phyloP scores from a whole-genome alignment of 2,113 vertebrate species.

The Hemibagrus wyckioides region DNA sequence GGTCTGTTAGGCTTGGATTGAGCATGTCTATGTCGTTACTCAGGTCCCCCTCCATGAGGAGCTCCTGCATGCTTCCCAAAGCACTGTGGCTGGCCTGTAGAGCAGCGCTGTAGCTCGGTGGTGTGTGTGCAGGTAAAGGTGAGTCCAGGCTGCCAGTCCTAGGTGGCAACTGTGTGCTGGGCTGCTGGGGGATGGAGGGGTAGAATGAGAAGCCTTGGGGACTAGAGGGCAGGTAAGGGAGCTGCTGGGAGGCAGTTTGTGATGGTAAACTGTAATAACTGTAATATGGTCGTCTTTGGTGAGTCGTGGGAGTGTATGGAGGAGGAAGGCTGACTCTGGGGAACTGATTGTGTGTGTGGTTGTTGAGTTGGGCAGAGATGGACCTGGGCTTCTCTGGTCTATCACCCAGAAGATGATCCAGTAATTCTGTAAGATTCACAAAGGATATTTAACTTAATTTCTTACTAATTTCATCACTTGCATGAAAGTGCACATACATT shows the following conservation, averaged over 20 bases:
- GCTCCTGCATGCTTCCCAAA: slow-evolving; percentile 77
- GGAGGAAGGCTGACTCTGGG: slow-evolving; percentile 60
- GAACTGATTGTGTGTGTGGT: slow-evolving; percentile 62
- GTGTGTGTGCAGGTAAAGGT: slow-evolving; percentile 77
- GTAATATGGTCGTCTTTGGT: slow-evolving; percentile 22
- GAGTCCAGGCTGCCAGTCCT: slow-evolving; percentile 67
- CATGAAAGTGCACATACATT: neutral
- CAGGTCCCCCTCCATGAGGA: slow-evolving; percentile 82
- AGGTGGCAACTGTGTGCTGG: slow-evolving; percentile 64
- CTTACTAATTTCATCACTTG: neutral
- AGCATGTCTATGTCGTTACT: slow-evolving; percentile 87
- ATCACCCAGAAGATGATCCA: slow-evolving; percentile 87
- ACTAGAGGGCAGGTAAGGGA: slow-evolving; percentile 53
- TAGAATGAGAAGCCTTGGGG: slow-evolving; percentile 74
- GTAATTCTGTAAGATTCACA: slow-evolving; percentile 77
- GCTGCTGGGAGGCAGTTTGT: slow-evolving; percentile 59
- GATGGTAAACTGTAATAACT: slow-evolving; percentile 58
- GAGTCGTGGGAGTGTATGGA: slow-evolving; percentile 47
- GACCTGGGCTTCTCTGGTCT: slow-evolving; percentile 77
- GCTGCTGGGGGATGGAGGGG: slow-evolving; percentile 71
- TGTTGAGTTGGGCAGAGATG: slow-evolving; percentile 61
- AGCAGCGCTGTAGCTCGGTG: slow-evolving; percentile 70
- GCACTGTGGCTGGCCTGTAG: slow-evolving; percentile 71
- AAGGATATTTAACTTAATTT: neutral
- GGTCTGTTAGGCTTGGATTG: slow-evolving; percentile 90